A percentile compares a stretch with the other conserved stretches of the same genome.
phyloP scores from a whole-genome alignment of 2,797 vertebrate species.

The Urophycis tenuis region DNA sequence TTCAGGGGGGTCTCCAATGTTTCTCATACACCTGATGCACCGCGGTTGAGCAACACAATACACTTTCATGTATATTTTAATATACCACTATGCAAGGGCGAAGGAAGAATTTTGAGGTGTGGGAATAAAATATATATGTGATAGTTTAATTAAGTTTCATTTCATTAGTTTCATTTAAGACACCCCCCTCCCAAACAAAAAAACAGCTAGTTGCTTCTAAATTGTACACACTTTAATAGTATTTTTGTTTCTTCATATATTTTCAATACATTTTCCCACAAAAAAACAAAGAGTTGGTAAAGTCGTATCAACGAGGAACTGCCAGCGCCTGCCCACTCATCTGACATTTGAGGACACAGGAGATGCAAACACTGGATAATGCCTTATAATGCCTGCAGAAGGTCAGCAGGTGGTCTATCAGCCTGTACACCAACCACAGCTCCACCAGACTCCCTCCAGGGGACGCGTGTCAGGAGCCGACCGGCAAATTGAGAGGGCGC shows the following conservation, averaged over 20 bases:
- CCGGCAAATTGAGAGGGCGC: constrained; percentile 27
- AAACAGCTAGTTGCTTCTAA: no score
- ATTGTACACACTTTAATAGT: no score
- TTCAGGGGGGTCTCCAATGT: no score
- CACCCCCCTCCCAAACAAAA: no score
- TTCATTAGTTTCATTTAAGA: no score
- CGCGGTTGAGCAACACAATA: no score
- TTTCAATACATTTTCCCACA: background rate
- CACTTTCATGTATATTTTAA: no score
- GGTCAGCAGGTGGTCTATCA: constrained; percentile 20
- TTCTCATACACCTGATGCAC: no score
- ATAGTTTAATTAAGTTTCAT: no score
- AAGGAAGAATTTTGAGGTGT: no score
- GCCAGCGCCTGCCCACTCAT: background rate
- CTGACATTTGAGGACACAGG: background rate
- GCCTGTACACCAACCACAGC: constrained; percentile 12
- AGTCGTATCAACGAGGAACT: background rate
- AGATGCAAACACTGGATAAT: constrained; percentile 6
- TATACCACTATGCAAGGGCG: no score
- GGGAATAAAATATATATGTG: no score
- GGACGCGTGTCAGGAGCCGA: constrained; percentile 23
- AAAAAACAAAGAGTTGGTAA: background rate
- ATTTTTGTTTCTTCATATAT: background rate
- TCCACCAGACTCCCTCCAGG: constrained; percentile 18
- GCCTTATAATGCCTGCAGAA: constrained; percentile 32